Conservation (phyloP, 2,113 vertebrate genomes). For the Sturnira hondurensis region DNA sequence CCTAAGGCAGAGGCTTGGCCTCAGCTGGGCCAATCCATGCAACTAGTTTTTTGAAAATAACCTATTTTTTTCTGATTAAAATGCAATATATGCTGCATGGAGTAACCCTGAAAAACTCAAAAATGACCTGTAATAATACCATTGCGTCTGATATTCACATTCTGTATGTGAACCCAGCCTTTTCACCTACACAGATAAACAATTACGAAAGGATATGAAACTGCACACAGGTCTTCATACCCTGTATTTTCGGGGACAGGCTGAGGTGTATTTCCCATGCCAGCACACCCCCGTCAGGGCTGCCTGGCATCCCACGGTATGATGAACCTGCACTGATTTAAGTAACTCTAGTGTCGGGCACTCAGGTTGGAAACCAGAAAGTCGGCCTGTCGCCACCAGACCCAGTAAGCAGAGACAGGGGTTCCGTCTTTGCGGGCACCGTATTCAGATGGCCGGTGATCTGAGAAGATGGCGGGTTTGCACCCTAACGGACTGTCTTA, state of each 20-base stretch:
- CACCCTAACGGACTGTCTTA: too few relatives aligned
- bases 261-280: background rate
- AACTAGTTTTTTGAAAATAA: background rate
- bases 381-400: too few relatives aligned
- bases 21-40: background rate
- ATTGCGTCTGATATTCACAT: background rate
- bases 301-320: fast-evolving
- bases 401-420: too few relatives aligned
- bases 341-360: background rate
- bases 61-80: background rate
- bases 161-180: background rate
- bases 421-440: too few relatives aligned
- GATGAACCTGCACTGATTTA: background rate
- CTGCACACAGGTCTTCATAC: background rate
- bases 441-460: too few relatives aligned
- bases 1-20: background rate
- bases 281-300: too few relatives aligned
- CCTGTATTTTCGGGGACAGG: background rate
- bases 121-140: background rate
- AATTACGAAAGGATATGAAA: background rate
- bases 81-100: background rate
- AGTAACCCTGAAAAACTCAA: constrained; percentile 16
- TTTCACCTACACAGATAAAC: background rate
- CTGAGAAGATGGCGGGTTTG: too few relatives aligned
- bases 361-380: background rate